Evolutionary conservation across 2,797 vertebrate species (phyloP).

Genomic region (Microctenopoma stevenorrisi): DNA sequence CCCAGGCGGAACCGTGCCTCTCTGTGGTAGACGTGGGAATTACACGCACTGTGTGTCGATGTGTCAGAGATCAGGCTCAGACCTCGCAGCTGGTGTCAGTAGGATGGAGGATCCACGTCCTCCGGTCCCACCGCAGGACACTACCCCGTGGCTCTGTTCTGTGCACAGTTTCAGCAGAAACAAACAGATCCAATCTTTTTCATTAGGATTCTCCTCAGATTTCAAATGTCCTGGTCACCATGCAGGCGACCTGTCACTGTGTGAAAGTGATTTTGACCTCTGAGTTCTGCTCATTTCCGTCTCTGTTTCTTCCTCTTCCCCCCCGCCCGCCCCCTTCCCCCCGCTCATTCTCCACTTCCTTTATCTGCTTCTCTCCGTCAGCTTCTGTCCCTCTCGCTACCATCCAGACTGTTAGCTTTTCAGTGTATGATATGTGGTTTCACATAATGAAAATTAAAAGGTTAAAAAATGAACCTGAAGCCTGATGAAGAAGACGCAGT

Average conservation of each 20-base stretch:
- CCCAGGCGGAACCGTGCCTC: constrained; percentile 29
- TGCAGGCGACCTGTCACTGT: constrained; percentile 6
- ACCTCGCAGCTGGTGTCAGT: not conserved
- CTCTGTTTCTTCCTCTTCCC: not conserved
- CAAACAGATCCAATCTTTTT: not conserved
- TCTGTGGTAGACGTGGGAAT: constrained; percentile 41
- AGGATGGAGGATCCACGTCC: not conserved
- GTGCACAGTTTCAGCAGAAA: not conserved
- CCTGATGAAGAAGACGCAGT: too few relatives aligned
- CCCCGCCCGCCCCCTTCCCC: too few relatives aligned
- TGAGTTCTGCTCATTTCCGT: not conserved
- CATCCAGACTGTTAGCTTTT: too few relatives aligned
- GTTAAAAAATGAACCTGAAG: too few relatives aligned
- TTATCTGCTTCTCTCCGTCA: not conserved
- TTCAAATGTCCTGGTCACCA: not conserved
- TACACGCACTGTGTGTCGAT: not conserved
- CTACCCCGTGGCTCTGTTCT: not conserved
- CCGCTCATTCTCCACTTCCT: not conserved
- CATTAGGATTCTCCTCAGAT: constrained; percentile 1
- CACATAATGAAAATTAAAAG: too few relatives aligned
- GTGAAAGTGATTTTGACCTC: not conserved
- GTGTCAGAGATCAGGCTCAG: constrained; percentile 7
- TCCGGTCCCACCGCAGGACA: not conserved
- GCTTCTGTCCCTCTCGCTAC: too few relatives aligned
- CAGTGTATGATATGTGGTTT: too few relatives aligned